Percentiles rank a stretch among this genome's conserved stretches.
Evolutionary conservation across 2,113 vertebrate genomes (phyloP).

Genomic region (Catharus fuscescens): DNA sequence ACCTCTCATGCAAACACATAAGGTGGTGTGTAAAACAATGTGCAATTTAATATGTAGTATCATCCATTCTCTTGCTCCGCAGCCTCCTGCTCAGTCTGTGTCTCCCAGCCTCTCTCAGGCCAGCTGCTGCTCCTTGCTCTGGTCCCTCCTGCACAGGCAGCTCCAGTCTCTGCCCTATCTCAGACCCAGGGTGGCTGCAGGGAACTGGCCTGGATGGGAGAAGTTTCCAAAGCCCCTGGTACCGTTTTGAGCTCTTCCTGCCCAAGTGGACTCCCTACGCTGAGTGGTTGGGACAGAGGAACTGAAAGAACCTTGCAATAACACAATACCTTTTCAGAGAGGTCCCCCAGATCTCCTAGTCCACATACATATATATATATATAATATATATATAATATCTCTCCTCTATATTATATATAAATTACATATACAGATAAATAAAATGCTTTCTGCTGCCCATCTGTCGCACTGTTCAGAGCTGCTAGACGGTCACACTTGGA

Average conservation of each 20-base stretch:
- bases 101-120: constrained; percentile 66
- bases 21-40: constrained; percentile 90
- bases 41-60: constrained; percentile 88
- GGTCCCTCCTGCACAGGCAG: not conserved
- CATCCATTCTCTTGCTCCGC: constrained; percentile 78
- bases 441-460: constrained; percentile 74
- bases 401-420: constrained; percentile 80
- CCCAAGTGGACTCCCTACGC: constrained; percentile 35
- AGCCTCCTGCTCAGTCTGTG: constrained; percentile 33
- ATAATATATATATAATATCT: constrained; percentile 82
- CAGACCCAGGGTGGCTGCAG: not conserved
- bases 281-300: constrained; percentile 20
- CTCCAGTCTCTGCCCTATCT: not conserved
- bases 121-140: constrained; percentile 32
- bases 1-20: constrained; percentile 82
- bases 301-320: constrained; percentile 71
- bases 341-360: constrained; percentile 76
- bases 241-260: constrained; percentile 74
- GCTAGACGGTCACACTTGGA: constrained; percentile 54
- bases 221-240: constrained; percentile 8
- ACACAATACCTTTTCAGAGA: constrained; percentile 69
- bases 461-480: constrained; percentile 51
- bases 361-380: constrained; percentile 73
- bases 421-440: constrained; percentile 84
- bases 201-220: constrained; percentile 24